Percentiles rank a stretch among this genome's conserved stretches.
Evolutionary conservation across 2,888 invertebrate species (phyloP).

Genomic region (Pyrgus malvae): DNA sequence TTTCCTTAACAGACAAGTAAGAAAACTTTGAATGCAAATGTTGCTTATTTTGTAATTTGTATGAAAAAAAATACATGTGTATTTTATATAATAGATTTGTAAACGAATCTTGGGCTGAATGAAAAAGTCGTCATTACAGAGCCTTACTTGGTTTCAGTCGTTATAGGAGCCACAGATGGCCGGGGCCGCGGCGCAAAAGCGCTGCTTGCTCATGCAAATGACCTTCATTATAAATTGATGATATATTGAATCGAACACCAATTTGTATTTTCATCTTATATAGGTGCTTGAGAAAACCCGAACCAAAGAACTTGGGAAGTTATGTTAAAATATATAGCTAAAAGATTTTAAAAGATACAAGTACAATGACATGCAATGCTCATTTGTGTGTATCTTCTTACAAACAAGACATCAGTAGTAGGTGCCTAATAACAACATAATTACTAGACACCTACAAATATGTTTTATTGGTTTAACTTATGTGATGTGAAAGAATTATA

Average conservation of each 20-base stretch:
- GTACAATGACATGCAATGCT: too few species aligned
- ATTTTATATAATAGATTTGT: slow-evolving; percentile 2
- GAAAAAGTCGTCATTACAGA: slow-evolving; percentile 38
- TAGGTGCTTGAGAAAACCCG: background rate
- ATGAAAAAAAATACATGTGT: too few species aligned
- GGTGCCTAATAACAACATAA: too few species aligned
- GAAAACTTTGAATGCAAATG: too few species aligned
- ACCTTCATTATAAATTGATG: slow-evolving; percentile 49
- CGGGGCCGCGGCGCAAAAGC: slow-evolving; percentile 41
- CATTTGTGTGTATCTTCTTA: too few species aligned
- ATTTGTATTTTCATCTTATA: slow-evolving; percentile 50
- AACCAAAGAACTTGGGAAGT: background rate
- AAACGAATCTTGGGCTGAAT: background rate
- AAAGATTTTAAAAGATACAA: slow-evolving; percentile 23
- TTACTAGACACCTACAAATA: too few species aligned
- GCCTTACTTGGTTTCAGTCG: slow-evolving; percentile 50
- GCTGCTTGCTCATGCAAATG: slow-evolving; percentile 55
- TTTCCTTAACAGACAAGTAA: too few species aligned
- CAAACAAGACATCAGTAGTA: too few species aligned
- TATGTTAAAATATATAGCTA: background rate
- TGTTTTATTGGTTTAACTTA: too few species aligned
- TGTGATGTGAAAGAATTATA: too few species aligned
- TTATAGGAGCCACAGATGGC: slow-evolving; percentile 59
- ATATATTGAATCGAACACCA: slow-evolving; percentile 46
- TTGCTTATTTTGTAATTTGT: too few species aligned